phyloP scores from a whole-genome alignment of 2,113 vertebrate genomes.

The Calidris pugnax region DNA sequence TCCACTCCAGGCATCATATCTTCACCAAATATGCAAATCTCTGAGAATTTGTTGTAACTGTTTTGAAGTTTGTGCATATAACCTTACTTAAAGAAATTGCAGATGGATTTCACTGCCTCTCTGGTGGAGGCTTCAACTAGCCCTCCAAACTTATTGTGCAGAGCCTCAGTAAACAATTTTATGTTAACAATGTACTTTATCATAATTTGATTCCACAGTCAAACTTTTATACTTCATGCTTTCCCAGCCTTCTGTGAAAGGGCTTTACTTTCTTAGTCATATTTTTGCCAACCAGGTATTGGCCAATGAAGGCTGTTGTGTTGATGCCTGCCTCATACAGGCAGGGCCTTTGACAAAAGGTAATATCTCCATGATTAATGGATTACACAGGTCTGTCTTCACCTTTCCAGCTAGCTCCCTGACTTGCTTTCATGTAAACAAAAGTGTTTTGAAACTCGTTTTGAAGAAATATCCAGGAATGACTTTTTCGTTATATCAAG shows the following conservation, averaged over 20 bases:
- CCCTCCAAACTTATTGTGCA: background rate
- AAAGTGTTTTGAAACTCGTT: background rate
- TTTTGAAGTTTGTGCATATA: background rate
- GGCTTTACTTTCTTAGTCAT: background rate
- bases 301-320: background rate
- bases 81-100: background rate
- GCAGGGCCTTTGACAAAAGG: background rate
- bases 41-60: background rate
- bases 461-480: background rate
- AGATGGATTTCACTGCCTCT: rapidly evolving
- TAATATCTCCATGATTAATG: background rate
- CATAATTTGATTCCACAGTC: background rate
- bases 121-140: background rate
- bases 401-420: background rate
- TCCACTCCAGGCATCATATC: background rate
- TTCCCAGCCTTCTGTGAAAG: background rate
- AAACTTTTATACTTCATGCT: background rate
- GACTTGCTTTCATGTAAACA: background rate
- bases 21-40: background rate
- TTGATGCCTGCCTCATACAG: background rate
- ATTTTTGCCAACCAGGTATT: background rate
- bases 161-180: background rate
- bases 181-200: background rate
- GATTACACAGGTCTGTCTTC: background rate
- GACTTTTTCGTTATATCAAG: background rate